Conservation (phyloP, 2,797 vertebrate genomes). For the Acestrorhynchus altus region DNA sequence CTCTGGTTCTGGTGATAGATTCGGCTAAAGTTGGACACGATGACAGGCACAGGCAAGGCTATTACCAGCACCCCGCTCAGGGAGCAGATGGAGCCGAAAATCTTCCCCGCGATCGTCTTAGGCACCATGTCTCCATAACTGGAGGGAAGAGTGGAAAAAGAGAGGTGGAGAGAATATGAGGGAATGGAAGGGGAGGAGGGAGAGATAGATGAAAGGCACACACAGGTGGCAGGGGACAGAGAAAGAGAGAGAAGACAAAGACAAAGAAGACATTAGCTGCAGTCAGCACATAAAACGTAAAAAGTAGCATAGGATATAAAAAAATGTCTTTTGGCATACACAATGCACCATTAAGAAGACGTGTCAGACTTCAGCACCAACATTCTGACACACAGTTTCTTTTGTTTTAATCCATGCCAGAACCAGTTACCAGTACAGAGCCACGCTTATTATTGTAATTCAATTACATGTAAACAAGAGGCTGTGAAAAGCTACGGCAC, state of each 20-base stretch:
- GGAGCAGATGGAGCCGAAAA: constrained; percentile 98
- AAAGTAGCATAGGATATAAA: not conserved
- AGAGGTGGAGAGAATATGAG: not conserved
- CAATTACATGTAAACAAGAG: constrained; percentile 6
- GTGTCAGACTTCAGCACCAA: not conserved
- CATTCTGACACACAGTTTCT: not conserved
- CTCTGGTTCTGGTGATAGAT: constrained; percentile 99
- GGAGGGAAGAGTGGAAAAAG: constrained; percentile 41
- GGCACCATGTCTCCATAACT: constrained; percentile 99
- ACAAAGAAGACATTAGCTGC: constrained; percentile 23
- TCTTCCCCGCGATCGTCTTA: constrained; percentile 98
- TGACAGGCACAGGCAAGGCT: constrained; percentile 95
- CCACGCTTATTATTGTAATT: constrained; percentile 41
- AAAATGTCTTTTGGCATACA: not conserved
- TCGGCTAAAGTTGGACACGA: constrained; percentile 98
- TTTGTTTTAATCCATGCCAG: constrained; percentile 6
- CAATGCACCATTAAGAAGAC: not conserved
- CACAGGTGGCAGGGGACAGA: constrained; percentile 24
- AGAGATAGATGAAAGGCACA: constrained; percentile 18
- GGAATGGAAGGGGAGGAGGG: not conserved
- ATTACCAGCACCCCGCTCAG: constrained; percentile 97
- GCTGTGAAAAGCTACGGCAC: constrained; percentile 3
- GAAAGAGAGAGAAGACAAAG: constrained; percentile 3
- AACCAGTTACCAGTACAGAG: not conserved
- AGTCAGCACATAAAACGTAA: not conserved